These are phyloP conservation scores for Choreutis nemorana DNA, from an alignment of 2,888 invertebrate species.

Conservation along the genomic window DNA sequence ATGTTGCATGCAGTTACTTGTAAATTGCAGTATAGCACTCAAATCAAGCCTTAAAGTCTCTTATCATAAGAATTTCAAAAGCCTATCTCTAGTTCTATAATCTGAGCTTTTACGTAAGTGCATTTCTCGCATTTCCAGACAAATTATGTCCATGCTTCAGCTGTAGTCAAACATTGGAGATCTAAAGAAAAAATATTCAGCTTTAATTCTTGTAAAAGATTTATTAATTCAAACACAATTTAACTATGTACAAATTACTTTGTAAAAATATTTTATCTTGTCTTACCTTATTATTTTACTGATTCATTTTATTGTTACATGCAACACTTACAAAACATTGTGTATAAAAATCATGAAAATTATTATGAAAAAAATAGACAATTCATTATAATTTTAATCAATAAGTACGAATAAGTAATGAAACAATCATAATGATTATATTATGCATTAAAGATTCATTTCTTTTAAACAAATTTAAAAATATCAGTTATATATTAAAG, in stretches of 20 bases:
- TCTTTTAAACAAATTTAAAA: slow-evolving; percentile 5
- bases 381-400: slow-evolving; percentile 44
- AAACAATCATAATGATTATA: slow-evolving; percentile 4
- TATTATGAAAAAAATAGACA: slow-evolving; percentile 49
- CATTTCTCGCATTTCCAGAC: background rate
- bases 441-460: slow-evolving; percentile 6
- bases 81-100: too few species aligned
- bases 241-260: slow-evolving; percentile 63
- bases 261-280: slow-evolving; percentile 66
- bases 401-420: slow-evolving; percentile 44
- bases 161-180: too few species aligned
- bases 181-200: background rate
- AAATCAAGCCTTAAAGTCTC: too few species aligned
- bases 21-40: too few species aligned
- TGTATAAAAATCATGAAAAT: slow-evolving; percentile 44
- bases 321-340: slow-evolving; percentile 53
- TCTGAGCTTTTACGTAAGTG: too few species aligned
- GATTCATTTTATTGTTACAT: slow-evolving; percentile 56
- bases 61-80: too few species aligned
- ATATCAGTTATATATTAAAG: slow-evolving; percentile 22
- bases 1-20: too few species aligned
- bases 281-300: slow-evolving; percentile 50
- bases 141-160: too few species aligned
- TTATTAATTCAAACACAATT: slow-evolving; percentile 63
- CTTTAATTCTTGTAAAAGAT: slow-evolving; percentile 45